Percentiles rank a stretch among this genome's conserved stretches.
These are phyloP conservation scores for Sclerodermus sp. DNA, from an alignment of 2,888 invertebrate species.

Conservation along the genomic window DNA sequence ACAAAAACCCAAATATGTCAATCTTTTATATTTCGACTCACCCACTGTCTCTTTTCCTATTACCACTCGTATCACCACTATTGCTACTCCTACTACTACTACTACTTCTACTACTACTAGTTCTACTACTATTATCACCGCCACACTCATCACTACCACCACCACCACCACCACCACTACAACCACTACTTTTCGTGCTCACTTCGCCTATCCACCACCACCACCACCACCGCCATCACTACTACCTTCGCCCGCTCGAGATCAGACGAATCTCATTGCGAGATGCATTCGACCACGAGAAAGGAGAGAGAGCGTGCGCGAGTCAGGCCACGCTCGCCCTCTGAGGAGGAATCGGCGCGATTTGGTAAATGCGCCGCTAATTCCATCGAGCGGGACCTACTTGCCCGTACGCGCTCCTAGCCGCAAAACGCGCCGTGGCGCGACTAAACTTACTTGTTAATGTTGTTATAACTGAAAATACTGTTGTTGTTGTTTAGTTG, in stretches of 20 bases:
- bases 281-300: constrained; percentile 15
- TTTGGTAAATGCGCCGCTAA: not conserved
- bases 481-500: constrained; percentile 59
- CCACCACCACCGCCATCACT: not conserved
- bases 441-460: constrained; percentile 54
- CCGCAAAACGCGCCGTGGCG: not conserved
- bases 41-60: constrained; percentile 27
- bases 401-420: not conserved
- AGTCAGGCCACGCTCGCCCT: constrained; percentile 4
- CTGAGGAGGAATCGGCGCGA: constrained; percentile 1
- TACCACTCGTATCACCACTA: constrained; percentile 8
- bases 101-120: not conserved
- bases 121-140: not conserved
- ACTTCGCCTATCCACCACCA: constrained; percentile 19
- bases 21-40: constrained; percentile 30
- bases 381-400: not conserved
- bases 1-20: constrained; percentile 24
- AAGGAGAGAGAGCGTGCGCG: constrained; percentile 8
- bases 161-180: not conserved
- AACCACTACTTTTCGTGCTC: constrained; percentile 19
- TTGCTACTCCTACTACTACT: not conserved
- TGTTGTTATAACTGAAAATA: constrained; percentile 59
- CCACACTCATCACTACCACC: not conserved
- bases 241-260: constrained; percentile 20
- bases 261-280: constrained; percentile 19